A percentile compares a stretch with the other conserved stretches of the same genome.
Conservation (phyloP, 2,113 vertebrate genomes). For the Eublepharis macularius region DNA sequence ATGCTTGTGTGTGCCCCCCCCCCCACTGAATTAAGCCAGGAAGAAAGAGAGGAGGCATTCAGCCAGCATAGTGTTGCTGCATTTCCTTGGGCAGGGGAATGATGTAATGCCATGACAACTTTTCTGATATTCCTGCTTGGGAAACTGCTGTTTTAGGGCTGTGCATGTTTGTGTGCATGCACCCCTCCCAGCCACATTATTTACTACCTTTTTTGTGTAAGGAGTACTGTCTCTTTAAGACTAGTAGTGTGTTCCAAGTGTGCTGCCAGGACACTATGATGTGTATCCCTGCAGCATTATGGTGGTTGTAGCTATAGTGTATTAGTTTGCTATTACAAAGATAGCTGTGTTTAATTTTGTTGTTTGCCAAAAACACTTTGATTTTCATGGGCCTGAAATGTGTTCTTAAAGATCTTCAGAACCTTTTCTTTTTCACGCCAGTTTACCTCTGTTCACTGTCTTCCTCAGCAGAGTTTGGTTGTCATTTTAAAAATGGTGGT, state of each 20-base stretch:
- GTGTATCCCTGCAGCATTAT: background rate
- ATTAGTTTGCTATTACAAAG: background rate
- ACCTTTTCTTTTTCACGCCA: background rate
- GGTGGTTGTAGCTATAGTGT: background rate
- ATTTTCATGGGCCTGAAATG: background rate
- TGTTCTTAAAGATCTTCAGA: too few relatives aligned
- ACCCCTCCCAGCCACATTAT: background rate
- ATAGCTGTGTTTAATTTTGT: background rate
- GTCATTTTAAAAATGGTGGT: background rate
- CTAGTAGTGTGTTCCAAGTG: background rate
- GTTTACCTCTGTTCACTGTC: background rate
- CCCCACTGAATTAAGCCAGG: background rate
- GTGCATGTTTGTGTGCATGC: background rate
- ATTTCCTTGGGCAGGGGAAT: background rate
- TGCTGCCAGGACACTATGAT: background rate
- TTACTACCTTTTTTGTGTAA: background rate
- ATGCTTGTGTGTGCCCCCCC: background rate
- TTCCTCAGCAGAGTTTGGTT: background rate
- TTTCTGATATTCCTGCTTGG: background rate
- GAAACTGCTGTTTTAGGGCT: background rate
- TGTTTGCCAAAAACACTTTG: background rate
- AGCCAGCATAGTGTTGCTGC: background rate
- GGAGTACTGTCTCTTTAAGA: background rate
- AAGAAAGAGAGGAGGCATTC: background rate
- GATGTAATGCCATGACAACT: background rate